Percentiles rank a stretch among this genome's conserved stretches.
Evolutionary conservation across 2,888 invertebrate genomes (phyloP).

Genomic region (Baronia brevicornis): DNA sequence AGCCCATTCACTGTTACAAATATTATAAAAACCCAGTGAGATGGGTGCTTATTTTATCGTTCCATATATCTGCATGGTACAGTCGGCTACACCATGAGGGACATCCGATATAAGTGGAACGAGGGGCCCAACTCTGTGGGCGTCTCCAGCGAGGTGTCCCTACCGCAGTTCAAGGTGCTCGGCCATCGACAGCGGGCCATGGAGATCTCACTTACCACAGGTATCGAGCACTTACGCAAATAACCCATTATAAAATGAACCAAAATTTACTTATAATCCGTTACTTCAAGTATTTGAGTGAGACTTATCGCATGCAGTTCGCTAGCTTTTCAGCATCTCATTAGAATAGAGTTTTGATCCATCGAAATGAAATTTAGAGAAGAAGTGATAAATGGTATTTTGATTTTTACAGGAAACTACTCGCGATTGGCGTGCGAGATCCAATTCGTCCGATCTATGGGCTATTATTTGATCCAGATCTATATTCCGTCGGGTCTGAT

Average conservation of each 20-base stretch:
- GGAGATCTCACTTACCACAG: conserved; percentile 97
- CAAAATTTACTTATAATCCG: conserved; percentile 15
- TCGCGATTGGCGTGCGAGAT: conserved; percentile 96
- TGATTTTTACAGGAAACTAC: conserved; percentile 87
- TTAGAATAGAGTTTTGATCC: neutral
- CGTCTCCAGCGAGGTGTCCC: conserved; percentile 95
- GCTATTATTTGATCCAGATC: conserved; percentile 98
- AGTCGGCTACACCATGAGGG: conserved; percentile 99
- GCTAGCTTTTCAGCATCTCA: conserved; percentile 19
- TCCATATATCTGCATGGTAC: conserved; percentile 72
- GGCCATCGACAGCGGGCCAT: conserved; percentile 96
- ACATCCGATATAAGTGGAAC: conserved; percentile 98
- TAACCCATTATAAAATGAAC: conserved; percentile 13
- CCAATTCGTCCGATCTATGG: conserved; percentile 97
- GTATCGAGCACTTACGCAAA: conserved; percentile 73
- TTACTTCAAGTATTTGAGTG: conserved; percentile 17
- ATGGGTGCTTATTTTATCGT: conserved; percentile 71
- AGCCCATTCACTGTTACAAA: conserved; percentile 33
- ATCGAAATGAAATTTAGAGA: conserved; percentile 1
- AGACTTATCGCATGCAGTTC: conserved; percentile 32
- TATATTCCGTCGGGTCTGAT: conserved; percentile 98
- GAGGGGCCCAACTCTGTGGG: conserved; percentile 95
- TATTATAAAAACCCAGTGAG: conserved; percentile 62
- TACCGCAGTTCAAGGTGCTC: conserved; percentile 98
- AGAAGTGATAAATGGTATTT: conserved; percentile 15